A percentile compares a stretch with the other conserved stretches of the same genome.
phyloP scores from a whole-genome alignment of 2,113 vertebrate species.

The Noturus placidus region DNA sequence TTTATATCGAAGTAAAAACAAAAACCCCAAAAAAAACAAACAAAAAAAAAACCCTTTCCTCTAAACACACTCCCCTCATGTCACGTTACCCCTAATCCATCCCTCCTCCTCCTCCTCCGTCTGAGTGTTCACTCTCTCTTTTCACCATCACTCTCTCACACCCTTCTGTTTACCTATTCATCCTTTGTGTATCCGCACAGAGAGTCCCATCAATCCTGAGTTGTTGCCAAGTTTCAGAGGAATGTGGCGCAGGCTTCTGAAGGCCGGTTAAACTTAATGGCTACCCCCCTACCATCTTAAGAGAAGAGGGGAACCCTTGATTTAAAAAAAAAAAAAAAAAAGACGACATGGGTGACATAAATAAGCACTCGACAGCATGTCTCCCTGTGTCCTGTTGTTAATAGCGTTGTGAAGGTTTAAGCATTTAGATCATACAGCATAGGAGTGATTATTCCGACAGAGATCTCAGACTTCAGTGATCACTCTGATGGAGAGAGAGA shows the following conservation, averaged over 20 bases:
- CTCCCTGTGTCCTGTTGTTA: background rate
- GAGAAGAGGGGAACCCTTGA: slow-evolving; percentile 64
- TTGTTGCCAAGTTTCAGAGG: slow-evolving; percentile 75
- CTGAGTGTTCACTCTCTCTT: slow-evolving; percentile 73
- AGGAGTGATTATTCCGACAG: background rate
- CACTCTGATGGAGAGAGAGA: background rate
- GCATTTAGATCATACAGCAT: background rate
- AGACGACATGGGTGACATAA: slow-evolving; percentile 54
- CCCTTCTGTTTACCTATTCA: slow-evolving; percentile 78
- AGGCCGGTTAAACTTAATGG: slow-evolving; percentile 62
- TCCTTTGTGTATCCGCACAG: slow-evolving; percentile 72
- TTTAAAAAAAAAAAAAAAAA: slow-evolving; percentile 49
- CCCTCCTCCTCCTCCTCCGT: slow-evolving; percentile 56
- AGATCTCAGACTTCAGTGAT: background rate
- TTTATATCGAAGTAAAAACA: slow-evolving; percentile 71
- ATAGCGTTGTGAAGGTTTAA: background rate
- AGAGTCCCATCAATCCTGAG: slow-evolving; percentile 75
- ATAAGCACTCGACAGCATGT: slow-evolving; percentile 19
- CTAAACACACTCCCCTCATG: slow-evolving; percentile 28
- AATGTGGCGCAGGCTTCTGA: slow-evolving; percentile 66
- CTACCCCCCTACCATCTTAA: slow-evolving; percentile 54
- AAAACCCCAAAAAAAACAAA: slow-evolving; percentile 46
- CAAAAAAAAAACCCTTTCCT: slow-evolving; percentile 61
- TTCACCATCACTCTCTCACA: slow-evolving; percentile 79
- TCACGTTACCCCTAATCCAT: background rate